Evolutionary conservation across 2,113 vertebrate species (phyloP).

Genomic region (Zapus hudsonius): DNA sequence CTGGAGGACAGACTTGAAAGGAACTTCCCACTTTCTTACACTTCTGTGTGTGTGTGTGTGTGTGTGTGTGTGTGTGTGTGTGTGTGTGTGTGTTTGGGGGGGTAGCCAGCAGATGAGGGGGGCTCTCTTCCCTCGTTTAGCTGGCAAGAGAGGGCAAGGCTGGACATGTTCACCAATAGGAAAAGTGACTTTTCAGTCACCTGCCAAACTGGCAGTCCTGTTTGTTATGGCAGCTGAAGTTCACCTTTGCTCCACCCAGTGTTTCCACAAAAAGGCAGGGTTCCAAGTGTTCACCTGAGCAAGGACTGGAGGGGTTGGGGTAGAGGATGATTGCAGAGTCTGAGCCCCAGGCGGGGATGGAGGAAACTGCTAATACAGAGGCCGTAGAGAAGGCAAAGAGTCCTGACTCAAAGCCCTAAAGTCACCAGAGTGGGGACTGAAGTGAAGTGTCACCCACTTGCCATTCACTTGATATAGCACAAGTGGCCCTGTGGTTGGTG

Average conservation of each 20-base stretch:
- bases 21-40: background rate
- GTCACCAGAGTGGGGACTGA: conserved; percentile 83
- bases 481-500: conserved; percentile 69
- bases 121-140: conserved; percentile 16
- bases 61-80: no score
- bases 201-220: conserved; percentile 76
- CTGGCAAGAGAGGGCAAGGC: conserved; percentile 69
- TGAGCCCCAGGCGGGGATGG: conserved; percentile 86
- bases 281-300: conserved; percentile 86
- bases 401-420: conserved; percentile 88
- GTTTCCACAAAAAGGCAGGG: conserved; percentile 85
- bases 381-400: conserved; percentile 84
- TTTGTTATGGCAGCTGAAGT: conserved; percentile 85
- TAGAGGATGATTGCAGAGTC: conserved; percentile 87
- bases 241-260: conserved; percentile 86
- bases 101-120: conserved; percentile 39
- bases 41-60: no score
- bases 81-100: no score
- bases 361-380: conserved; percentile 86
- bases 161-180: conserved; percentile 75
- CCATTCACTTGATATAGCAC: conserved; percentile 71
- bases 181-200: conserved; percentile 80
- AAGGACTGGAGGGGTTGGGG: conserved; percentile 81
- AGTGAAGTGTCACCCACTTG: conserved; percentile 79
- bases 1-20: background rate